phyloP scores from a whole-genome alignment of 1,140 invertebrate species.

The Mesaphorura yosii region DNA sequence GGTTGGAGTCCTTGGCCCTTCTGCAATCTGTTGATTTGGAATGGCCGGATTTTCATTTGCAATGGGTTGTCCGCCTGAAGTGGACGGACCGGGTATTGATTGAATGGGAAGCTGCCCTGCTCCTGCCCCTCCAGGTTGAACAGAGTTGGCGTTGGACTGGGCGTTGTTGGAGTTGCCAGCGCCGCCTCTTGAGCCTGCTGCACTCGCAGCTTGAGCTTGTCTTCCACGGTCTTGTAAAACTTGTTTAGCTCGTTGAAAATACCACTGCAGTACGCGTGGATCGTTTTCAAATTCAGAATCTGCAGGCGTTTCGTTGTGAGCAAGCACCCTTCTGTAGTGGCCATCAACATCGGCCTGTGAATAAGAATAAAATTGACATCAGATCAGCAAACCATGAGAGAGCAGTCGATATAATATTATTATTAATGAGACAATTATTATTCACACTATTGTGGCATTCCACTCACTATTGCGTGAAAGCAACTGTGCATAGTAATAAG shows the following conservation, averaged over 20 bases:
- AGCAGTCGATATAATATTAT: neutral
- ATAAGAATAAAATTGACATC: too few relatives aligned
- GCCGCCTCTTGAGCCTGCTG: neutral
- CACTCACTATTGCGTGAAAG: neutral
- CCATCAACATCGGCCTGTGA: slow-evolving; percentile 17
- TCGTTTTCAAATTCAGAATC: slow-evolving; percentile 23
- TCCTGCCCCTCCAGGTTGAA: too few relatives aligned
- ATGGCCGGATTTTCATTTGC: slow-evolving; percentile 8
- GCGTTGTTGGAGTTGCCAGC: too few relatives aligned
- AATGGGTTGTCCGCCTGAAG: neutral
- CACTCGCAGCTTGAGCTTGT: neutral
- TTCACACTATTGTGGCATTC: neutral
- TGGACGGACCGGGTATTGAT: neutral
- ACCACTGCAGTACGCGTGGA: slow-evolving; percentile 18
- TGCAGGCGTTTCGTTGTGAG: slow-evolving; percentile 11
- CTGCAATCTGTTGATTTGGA: neutral
- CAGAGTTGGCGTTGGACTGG: too few relatives aligned
- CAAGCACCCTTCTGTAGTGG: slow-evolving; percentile 15
- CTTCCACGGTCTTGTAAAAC: neutral
- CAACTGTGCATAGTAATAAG: too few relatives aligned
- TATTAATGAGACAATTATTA: too few relatives aligned
- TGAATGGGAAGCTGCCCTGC: too few relatives aligned
- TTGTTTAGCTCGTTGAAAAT: slow-evolving; percentile 20
- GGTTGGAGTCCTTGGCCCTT: neutral
- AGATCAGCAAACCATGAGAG: too few relatives aligned